Evolutionary conservation across 2,113 vertebrate genomes (phyloP), one percentile per base, ranked within the genome.

Genomic region (Grus americana): DNA sequence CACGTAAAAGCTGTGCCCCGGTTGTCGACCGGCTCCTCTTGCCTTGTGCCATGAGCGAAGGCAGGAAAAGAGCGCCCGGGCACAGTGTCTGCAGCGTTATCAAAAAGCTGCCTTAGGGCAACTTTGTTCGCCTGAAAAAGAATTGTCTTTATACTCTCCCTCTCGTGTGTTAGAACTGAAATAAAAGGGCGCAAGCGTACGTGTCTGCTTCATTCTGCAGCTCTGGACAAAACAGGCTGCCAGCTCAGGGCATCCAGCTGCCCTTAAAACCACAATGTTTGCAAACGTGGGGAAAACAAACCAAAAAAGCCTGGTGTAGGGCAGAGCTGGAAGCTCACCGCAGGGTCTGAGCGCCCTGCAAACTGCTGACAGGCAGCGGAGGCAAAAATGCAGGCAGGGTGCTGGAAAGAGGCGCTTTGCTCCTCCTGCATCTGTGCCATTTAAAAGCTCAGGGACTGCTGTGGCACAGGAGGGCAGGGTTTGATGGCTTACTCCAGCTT

Each of bases 351-450:
- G 36, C 4, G 3, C 38, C 44, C 44, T 27, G 12, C 4, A 1
- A 71, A 30, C 44, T 3, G 3, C 54, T 0, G 0, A 16, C 30
- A 10, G 27, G 71, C 49, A 61, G 52, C 5, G 2, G 36, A 1
- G n/a, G 0, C 32, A 36, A 7, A 44, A 50, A 3, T 0, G 0
- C 2, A 1, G 24, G 22, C 36, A 0, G 1, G 18, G 62, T 8
- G 4, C 22, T 9, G 36, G 44, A 24, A 42, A 9, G 36, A 6
- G 24, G 22, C 6, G 1, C 58, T 44, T 32, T 18, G 29, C 52
- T 49, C 58, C 52, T 47, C 16, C 20, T 2, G 15, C 32, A 10
- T 5, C 21, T 12, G 22, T 7, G 40, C 50, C 24, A 12, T 15
- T 27, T 23, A 40, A 88, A 68, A 74, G 18, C 29, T 46, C 19